Evolutionary conservation across 2,888 invertebrate species (phyloP), one percentile per base, ranked within the genome.

Genomic region (Chymomyza amoena): DNA sequence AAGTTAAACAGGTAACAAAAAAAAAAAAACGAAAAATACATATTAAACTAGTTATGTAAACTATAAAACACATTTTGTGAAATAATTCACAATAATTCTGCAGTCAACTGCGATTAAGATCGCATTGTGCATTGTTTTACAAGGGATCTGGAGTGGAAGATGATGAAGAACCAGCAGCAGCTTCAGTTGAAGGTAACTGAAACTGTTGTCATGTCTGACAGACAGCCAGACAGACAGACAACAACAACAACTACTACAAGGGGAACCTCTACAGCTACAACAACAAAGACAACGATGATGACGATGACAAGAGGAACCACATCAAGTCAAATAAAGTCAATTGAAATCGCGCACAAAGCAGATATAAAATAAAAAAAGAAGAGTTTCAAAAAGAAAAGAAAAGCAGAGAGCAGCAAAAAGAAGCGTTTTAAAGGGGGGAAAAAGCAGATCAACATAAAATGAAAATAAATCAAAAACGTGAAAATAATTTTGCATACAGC

Each of bases 381-480:
- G 15, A 28, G 57, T 71, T 62, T 9, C 25, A 20, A 64, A n/a
- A 60, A 25, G 28, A 68, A 56, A 60, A 9, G 74, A 67, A 72
- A 83, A 77, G 73, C 73, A 76, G 61, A 66, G 74, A 64, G 71
- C 66, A 63, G 68, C 64, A 56, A 67, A 68, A 68, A n/a, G n/a
- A 71, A 75, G 32, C 9, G 32, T 7, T 32, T 32, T 32, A 32
- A 32, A 7, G 32, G 68, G 68, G 64, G 56, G 71, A 68, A 69
- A 78, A 82, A 80, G 76, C 86, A 84, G 88, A 87, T 84, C 84
- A 86, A 84, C 84, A 88, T 84, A 81, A 88, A 88, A 88, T 78
- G 77, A 84, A 88, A 84, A 88, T 84, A 84, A 84, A 84, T 84
- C 84, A 84, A 84, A 54, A 88, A 80, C 68, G 69, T 69, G 54